These are phyloP conservation scores for Galerucella calmariensis DNA, from an alignment of 2,888 invertebrate species.

Conservation along the genomic window DNA sequence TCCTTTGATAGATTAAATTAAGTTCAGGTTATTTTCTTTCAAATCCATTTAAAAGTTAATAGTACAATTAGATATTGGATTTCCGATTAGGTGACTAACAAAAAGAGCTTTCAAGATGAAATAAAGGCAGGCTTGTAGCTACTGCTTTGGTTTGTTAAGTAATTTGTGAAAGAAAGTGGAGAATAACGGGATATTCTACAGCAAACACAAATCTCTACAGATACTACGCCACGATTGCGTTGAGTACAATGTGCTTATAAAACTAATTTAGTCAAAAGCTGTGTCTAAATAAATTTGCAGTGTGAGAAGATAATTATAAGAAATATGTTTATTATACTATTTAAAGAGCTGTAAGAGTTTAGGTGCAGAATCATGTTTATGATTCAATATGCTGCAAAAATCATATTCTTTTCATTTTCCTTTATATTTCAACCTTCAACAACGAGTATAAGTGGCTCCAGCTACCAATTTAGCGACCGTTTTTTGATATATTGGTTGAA, in stretches of 20 bases:
- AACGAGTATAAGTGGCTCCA: too few species aligned
- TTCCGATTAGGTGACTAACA: conserved; percentile 28
- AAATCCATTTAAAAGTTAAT: conserved; percentile 26
- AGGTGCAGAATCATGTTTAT: too few species aligned
- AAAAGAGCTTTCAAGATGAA: conserved; percentile 22
- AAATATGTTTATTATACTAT: too few species aligned
- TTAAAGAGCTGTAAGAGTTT: too few species aligned
- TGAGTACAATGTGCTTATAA: background rate
- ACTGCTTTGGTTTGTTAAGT: conserved; percentile 25
- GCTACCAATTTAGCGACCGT: too few species aligned
- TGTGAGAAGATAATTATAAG: too few species aligned
- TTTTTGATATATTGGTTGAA: too few species aligned
- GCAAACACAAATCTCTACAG: conserved; percentile 18
- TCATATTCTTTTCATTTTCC: too few species aligned
- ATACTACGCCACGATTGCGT: background rate
- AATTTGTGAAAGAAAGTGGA: conserved; percentile 27
- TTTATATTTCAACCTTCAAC: too few species aligned
- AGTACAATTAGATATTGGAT: conserved; percentile 13
- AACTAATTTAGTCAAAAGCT: background rate
- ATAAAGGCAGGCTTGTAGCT: conserved; percentile 20
- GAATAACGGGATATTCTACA: conserved; percentile 24
- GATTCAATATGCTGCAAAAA: too few species aligned
- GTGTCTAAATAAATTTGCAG: too few species aligned
- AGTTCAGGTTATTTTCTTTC: background rate
- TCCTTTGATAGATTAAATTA: too few species aligned